Evolutionary conservation across 2,888 invertebrate genomes (phyloP).

Genomic region (Torymus texanus): DNA sequence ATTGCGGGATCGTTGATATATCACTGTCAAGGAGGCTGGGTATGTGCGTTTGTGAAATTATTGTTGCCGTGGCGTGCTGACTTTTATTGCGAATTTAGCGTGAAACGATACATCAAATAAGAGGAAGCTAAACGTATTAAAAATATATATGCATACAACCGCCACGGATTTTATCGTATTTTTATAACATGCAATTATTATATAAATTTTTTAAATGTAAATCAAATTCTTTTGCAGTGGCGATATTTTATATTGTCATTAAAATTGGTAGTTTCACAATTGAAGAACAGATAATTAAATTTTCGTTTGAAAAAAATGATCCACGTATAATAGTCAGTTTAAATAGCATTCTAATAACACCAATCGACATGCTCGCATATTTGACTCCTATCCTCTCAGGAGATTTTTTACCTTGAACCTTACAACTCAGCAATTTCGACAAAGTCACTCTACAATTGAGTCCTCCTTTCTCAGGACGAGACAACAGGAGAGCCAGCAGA

Average conservation of each 20-base stretch:
- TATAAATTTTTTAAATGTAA: too few relatives aligned
- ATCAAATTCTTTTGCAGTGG: too few relatives aligned
- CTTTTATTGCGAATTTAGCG: slow-evolving; percentile 8
- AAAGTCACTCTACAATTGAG: slow-evolving; percentile 46
- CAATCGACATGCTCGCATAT: neutral
- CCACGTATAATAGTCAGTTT: neutral
- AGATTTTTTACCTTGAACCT: slow-evolving; percentile 3
- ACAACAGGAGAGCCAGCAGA: neutral
- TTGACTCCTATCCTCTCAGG: neutral
- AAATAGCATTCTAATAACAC: neutral
- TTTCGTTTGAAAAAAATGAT: slow-evolving; percentile 3
- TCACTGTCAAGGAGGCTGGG: neutral
- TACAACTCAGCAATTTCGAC: slow-evolving; percentile 43
- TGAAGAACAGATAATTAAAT: too few relatives aligned
- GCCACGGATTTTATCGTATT: too few relatives aligned
- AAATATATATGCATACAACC: too few relatives aligned
- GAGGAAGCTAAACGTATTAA: too few relatives aligned
- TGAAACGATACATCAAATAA: neutral
- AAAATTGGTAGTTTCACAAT: too few relatives aligned
- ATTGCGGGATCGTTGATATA: slow-evolving; percentile 44
- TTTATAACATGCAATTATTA: too few relatives aligned
- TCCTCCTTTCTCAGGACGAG: neutral
- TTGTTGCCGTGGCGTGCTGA: slow-evolving; percentile 8
- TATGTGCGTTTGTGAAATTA: slow-evolving; percentile 9
- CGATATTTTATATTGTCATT: too few relatives aligned